Evolutionary conservation across 2,113 vertebrate genomes (phyloP).

Genomic region (Rhabdornis inornatus): DNA sequence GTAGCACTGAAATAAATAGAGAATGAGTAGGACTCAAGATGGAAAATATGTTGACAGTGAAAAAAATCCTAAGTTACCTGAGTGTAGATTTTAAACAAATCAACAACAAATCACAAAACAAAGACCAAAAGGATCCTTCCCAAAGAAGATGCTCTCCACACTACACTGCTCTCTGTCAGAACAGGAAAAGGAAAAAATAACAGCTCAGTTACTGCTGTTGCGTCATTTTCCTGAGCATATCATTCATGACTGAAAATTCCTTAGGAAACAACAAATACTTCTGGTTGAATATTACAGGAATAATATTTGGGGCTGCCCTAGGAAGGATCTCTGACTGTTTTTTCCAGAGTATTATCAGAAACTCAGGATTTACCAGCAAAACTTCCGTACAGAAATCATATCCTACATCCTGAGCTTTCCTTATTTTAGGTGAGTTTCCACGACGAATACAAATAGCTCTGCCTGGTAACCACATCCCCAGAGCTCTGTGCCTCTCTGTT

Average conservation of each 20-base stretch:
- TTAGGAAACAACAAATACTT: background rate
- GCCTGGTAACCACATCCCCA: conserved; percentile 5
- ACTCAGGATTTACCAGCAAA: background rate
- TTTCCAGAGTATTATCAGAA: background rate
- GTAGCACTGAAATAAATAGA: background rate
- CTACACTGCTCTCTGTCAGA: background rate
- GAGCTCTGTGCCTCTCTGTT: background rate
- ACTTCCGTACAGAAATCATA: background rate
- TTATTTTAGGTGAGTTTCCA: conserved; percentile 29
- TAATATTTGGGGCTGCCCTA: background rate
- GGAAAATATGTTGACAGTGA: background rate
- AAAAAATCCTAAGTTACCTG: background rate
- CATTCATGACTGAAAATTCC: background rate
- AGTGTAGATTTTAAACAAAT: background rate
- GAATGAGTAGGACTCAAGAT: background rate
- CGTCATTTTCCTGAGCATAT: background rate
- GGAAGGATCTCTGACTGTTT: background rate
- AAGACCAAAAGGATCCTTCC: background rate
- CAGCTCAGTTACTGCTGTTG: background rate
- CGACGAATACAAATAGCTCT: background rate
- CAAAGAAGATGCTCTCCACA: background rate
- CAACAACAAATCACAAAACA: background rate
- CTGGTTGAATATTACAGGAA: background rate
- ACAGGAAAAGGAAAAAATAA: background rate
- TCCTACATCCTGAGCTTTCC: background rate